These are phyloP conservation scores for Pseudomyrmex pallidus DNA, from an alignment of 1,140 invertebrate species.

Conservation along the genomic window DNA sequence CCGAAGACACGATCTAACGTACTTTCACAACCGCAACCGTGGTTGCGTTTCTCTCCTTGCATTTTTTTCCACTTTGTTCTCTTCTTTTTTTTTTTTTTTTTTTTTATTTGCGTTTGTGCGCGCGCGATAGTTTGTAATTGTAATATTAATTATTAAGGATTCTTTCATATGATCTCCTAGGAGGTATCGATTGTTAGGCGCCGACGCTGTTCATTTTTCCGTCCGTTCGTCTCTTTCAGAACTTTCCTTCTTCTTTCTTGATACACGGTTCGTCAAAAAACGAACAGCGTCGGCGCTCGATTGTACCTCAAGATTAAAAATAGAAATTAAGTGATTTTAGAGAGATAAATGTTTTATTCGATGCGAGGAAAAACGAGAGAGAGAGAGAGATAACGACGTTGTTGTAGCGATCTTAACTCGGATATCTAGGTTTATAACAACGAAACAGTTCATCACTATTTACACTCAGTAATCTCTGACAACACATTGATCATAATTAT, in stretches of 20 bases:
- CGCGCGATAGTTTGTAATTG: conserved; percentile 79
- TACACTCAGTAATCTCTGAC: conserved; percentile 47
- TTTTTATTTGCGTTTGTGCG: conserved; percentile 32
- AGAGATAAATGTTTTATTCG: conserved; percentile 49
- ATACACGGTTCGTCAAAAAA: conserved; percentile 27
- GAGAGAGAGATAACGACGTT: conserved; percentile 10
- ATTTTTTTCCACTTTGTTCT: conserved; percentile 41
- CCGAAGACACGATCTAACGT: conserved; percentile 39
- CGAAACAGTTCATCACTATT: conserved; percentile 60
- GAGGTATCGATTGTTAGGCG: conserved; percentile 77
- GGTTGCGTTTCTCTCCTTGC: conserved; percentile 45
- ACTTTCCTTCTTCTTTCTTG: conserved; percentile 5
- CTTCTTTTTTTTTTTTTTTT: conserved; percentile 33
- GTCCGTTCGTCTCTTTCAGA: conserved; percentile 8
- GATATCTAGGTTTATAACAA: conserved; percentile 57
- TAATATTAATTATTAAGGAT: conserved; percentile 75
- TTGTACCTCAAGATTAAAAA: conserved; percentile 68
- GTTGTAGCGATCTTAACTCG: conserved; percentile 53
- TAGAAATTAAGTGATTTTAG: conserved; percentile 35
- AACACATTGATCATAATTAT: conserved; percentile 59
- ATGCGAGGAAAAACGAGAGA: conserved; percentile 35
- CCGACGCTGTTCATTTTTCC: conserved; percentile 73
- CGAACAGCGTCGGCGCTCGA: conserved; percentile 76
- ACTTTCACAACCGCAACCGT: conserved; percentile 36
- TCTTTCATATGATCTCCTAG: conserved; percentile 84